Percentiles rank a stretch among this genome's conserved stretches.
phyloP scores from a whole-genome alignment of 2,888 invertebrate species.

The Agrotis puta region DNA sequence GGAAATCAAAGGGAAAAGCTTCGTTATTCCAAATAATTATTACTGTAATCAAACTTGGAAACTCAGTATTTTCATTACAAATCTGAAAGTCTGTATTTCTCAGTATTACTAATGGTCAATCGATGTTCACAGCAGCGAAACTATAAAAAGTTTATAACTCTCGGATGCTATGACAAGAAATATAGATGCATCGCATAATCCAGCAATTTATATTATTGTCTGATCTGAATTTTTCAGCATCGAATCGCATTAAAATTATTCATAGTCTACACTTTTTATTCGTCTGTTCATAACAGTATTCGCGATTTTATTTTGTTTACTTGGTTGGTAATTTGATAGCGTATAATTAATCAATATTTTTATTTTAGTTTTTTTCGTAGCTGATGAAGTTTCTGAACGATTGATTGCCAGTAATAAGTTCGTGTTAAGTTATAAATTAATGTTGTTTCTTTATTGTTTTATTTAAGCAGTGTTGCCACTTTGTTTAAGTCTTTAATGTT shows the following conservation, averaged over 20 bases:
- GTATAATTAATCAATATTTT: conserved; percentile 18
- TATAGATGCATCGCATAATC: conserved; percentile 44
- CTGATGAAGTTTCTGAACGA: neutral
- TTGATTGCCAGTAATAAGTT: neutral
- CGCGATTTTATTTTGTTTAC: conserved; percentile 24
- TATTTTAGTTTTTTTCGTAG: neutral
- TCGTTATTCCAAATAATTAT: neutral
- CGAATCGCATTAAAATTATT: conserved; percentile 40
- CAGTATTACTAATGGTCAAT: conserved; percentile 8
- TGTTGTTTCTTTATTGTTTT: too few relatives aligned
- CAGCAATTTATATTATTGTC: conserved; percentile 43
- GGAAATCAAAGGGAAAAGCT: neutral
- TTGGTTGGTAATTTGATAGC: conserved; percentile 3
- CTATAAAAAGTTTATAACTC: conserved; percentile 8
- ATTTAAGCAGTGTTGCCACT: neutral
- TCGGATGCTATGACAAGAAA: conserved; percentile 10
- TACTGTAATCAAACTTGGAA: conserved; percentile 6
- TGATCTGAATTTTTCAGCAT: conserved; percentile 40
- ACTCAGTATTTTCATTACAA: neutral
- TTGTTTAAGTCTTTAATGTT: neutral
- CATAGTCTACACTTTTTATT: conserved; percentile 39
- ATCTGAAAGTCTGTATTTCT: neutral
- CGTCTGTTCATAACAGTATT: conserved; percentile 20
- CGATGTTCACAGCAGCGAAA: conserved; percentile 12
- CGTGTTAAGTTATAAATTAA: too few relatives aligned